Evolutionary conservation across 2,797 vertebrate genomes (phyloP), one percentile per base, ranked within the genome.

Genomic region (Argyrosomus regius): DNA sequence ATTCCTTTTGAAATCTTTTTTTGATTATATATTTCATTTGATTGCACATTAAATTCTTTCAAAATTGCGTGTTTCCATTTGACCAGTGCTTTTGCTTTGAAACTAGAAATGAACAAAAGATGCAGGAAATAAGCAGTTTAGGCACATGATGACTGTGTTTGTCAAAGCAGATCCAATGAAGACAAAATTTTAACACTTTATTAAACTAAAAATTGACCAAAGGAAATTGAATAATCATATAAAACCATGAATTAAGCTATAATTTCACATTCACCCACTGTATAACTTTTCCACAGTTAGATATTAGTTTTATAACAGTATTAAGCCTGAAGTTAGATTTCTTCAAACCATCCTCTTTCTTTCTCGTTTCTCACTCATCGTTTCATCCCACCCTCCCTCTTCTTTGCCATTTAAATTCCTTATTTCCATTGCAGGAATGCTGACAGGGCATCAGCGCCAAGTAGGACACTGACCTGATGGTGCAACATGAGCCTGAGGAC

Each of bases 401-500:
- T 48, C 18, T 63, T n/a, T 48, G 17, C 20, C 24, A n/a, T 75
- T 74, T n/a, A 46, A 49, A 46, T 17, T 69, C 35, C 9, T 5
- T 45, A 35, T 58, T 41, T 67, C 24, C 17, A 0, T 43, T 31
- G 7, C 48, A 66, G 54, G 78, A 80, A 82, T 73, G 66, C 54
- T 67, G 54, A 58, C 6, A 0, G 20, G 17, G 6, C 48, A 26
- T 54, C 52, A 12, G 48, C 46, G 65, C 79, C 75, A 89, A 79
- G 14, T 59, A 49, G 46, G 63, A 78, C 68, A 67, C 12, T 71
- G 74, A 75, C 60, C 52, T 62, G 61, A 53, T 22, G 57, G 60
- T 67, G 69, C 0, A 81, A 75, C 10, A 58, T 48, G 57, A 85
- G 78, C 65, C 62, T 10, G 6, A 72, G 8, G 72, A 20, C 66